Conservation (phyloP, 2,888 invertebrate genomes). For the Pammene fasciana region DNA sequence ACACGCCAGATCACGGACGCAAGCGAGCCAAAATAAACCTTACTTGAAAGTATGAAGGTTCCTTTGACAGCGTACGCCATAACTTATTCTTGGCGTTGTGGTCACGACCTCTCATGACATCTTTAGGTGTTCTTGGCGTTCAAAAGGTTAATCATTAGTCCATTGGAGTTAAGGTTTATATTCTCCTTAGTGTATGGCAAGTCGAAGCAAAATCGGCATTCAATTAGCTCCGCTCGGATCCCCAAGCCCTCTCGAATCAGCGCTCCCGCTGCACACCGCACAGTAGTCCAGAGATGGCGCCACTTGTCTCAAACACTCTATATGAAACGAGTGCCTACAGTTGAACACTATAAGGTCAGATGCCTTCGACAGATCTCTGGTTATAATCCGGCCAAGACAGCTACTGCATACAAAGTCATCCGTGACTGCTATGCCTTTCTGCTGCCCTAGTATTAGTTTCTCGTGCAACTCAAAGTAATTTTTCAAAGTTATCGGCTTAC, state of each 20-base stretch:
- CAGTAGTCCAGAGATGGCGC: slow-evolving; percentile 61
- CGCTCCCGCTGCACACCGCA: slow-evolving; percentile 73
- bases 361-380: slow-evolving; percentile 87
- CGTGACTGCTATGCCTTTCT: slow-evolving; percentile 88
- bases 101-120: too few species aligned
- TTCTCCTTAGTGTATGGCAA: too few species aligned
- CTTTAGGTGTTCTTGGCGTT: too few species aligned
- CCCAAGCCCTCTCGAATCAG: slow-evolving; percentile 43
- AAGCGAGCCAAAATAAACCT: too few species aligned
- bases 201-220: not conserved
- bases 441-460: slow-evolving; percentile 89
- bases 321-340: slow-evolving; percentile 95
- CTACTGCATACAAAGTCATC: slow-evolving; percentile 91
- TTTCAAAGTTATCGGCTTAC: slow-evolving; percentile 93
- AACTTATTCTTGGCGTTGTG: too few species aligned
- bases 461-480: slow-evolving; percentile 95
- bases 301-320: slow-evolving; percentile 88
- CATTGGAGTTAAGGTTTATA: too few species aligned
- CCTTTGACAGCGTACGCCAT: too few species aligned
- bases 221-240: slow-evolving; percentile 14
- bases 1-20: too few species aligned
- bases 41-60: too few species aligned
- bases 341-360: slow-evolving; percentile 91
- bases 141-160: too few species aligned
- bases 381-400: slow-evolving; percentile 90